Evolutionary conservation across 2,113 vertebrate genomes (phyloP).

Genomic region (Laterallus jamaicensis): DNA sequence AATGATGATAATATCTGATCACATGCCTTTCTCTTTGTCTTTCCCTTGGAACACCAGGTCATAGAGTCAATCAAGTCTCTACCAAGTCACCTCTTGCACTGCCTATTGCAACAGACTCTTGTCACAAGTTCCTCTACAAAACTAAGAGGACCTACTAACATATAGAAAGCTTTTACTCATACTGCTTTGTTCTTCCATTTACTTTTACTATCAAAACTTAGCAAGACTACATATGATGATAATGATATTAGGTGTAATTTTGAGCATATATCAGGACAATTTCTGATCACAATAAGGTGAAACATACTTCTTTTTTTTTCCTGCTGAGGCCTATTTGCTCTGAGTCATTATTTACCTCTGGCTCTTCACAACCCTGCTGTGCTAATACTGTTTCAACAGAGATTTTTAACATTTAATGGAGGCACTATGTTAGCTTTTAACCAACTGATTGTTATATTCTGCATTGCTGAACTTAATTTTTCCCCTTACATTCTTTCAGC

Average conservation of each 20-base stretch:
- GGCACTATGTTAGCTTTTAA: constrained; percentile 44
- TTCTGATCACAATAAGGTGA: constrained; percentile 15
- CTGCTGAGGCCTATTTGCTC: background rate
- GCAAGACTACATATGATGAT: background rate
- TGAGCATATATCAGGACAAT: background rate
- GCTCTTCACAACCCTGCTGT: constrained; percentile 40
- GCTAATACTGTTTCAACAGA: constrained; percentile 47
- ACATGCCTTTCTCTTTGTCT: background rate
- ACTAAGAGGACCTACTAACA: background rate
- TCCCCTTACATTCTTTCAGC: constrained; percentile 24
- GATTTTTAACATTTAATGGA: constrained; percentile 50
- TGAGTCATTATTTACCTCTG: constrained; percentile 30
- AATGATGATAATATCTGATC: background rate
- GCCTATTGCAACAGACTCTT: background rate
- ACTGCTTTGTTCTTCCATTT: background rate
- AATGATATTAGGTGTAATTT: background rate
- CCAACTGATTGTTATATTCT: constrained; percentile 29
- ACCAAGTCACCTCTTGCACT: background rate
- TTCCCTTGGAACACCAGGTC: background rate
- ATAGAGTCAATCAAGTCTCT: background rate
- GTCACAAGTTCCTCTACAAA: background rate
- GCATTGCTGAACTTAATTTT: constrained; percentile 57
- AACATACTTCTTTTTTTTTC: background rate
- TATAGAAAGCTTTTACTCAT: background rate
- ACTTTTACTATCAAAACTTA: background rate